Percentiles rank a stretch among this genome's conserved stretches.
Conservation (phyloP, 1,140 invertebrate genomes). For the Drosophila neocordata region DNA sequence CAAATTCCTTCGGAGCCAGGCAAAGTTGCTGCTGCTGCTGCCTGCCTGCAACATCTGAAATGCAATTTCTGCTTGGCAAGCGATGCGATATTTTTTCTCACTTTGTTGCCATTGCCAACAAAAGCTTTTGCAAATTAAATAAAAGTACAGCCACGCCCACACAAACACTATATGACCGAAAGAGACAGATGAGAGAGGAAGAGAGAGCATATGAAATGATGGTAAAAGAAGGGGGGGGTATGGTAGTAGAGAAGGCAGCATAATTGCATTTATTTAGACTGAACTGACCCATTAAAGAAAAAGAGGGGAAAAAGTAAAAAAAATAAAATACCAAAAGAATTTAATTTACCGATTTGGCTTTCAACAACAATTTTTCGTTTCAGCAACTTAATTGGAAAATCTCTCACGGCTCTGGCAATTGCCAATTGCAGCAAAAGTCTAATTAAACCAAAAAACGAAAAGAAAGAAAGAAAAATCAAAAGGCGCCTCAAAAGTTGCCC, state of each 20-base stretch:
- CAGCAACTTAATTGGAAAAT: slow-evolving; percentile 73
- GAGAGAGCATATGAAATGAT: not conserved
- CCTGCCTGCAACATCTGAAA: slow-evolving; percentile 57
- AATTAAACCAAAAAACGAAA: slow-evolving; percentile 52
- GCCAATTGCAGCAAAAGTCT: slow-evolving; percentile 56
- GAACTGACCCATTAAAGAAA: slow-evolving; percentile 51
- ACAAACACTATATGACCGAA: slow-evolving; percentile 13
- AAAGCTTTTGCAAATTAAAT: slow-evolving; percentile 63
- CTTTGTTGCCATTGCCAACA: slow-evolving; percentile 57
- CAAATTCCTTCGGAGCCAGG: slow-evolving; percentile 52
- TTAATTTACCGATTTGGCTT: slow-evolving; percentile 18
- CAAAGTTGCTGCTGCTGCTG: slow-evolving; percentile 43
- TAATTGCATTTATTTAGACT: slow-evolving; percentile 47
- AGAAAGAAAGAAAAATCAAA: slow-evolving; percentile 50
- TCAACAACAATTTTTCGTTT: slow-evolving; percentile 23
- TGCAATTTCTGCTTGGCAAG: slow-evolving; percentile 54
- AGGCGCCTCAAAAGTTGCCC: slow-evolving; percentile 47
- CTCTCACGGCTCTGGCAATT: slow-evolving; percentile 64
- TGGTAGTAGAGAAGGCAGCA: slow-evolving; percentile 7
- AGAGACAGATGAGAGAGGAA: not conserved
- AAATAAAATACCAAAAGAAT: slow-evolving; percentile 32
- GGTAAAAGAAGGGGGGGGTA: not conserved
- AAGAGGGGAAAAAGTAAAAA: slow-evolving; percentile 9
- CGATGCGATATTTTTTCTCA: slow-evolving; percentile 43
- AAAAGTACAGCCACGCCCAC: slow-evolving; percentile 62